These are phyloP conservation scores for Syrista parreyssii DNA, from an alignment of 2,888 invertebrate species.

Conservation along the genomic window DNA sequence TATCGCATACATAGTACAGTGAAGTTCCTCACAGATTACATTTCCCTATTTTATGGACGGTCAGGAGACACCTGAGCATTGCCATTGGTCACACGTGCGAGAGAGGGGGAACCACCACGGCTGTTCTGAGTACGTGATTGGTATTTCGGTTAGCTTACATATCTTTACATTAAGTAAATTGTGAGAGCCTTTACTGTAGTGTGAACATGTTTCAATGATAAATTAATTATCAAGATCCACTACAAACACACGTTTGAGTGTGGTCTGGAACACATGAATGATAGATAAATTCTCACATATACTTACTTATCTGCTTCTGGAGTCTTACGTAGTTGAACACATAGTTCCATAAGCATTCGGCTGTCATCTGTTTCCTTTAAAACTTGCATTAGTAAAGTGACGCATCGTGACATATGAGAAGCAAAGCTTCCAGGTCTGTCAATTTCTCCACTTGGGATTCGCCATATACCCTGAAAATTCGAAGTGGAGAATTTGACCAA, in stretches of 20 bases:
- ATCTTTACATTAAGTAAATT: too few species aligned
- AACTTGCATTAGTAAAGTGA: conserved; percentile 84
- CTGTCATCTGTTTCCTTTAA: conserved; percentile 84
- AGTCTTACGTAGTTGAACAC: conserved; percentile 79
- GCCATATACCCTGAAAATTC: conserved; percentile 83
- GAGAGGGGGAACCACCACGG: too few species aligned
- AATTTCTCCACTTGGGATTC: conserved; percentile 89
- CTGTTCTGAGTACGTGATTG: neutral
- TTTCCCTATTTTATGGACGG: too few species aligned
- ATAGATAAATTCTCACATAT: conserved; percentile 12
- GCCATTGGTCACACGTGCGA: too few species aligned
- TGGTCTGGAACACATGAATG: too few species aligned
- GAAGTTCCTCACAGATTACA: too few species aligned
- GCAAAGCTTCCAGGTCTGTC: conserved; percentile 93
- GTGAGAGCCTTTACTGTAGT: too few species aligned
- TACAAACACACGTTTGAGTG: neutral
- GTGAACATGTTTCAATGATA: too few species aligned
- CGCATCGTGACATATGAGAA: conserved; percentile 89
- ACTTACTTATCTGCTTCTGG: conserved; percentile 89
- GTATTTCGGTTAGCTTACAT: neutral
- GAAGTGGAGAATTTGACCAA: neutral
- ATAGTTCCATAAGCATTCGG: conserved; percentile 81
- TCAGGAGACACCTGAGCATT: too few species aligned
- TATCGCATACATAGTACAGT: too few species aligned
- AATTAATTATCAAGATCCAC: too few species aligned